Evolutionary conservation across 2,113 vertebrate genomes (phyloP), one percentile per base, ranked within the genome.

Genomic region (Oryzias curvinotus): DNA sequence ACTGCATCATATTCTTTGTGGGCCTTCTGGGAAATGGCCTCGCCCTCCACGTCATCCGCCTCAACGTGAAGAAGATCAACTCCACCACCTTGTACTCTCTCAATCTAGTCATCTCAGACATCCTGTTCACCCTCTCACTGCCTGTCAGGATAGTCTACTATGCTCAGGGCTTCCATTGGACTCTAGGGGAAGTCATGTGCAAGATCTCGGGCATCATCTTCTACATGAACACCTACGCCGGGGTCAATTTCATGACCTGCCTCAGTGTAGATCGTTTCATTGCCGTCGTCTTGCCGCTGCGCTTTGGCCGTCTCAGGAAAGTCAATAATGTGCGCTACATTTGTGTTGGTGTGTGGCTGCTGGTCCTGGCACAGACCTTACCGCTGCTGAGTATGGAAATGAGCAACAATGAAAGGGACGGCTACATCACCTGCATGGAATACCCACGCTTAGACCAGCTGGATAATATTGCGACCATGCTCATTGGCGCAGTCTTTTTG

Each of bases 231-330:
- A 96, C 95, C 12, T 99, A 99, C 0, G 95, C 96, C 0, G 94
- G 96, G 0, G 96, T 98, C 16, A 98, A 96, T 81, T 99, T 99
- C 83, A 99, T 99, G 97, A 97, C 95, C 0, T 98, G 96, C 74
- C 85, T 99, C 58, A 98, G 97, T 21, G 83, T 99, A 0, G 97
- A 99, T 77, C 93, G 97, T 12, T 97, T 96, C 81, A 92, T 98
- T 0, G 96, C 96, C 0, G 95, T 99, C 3, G 95, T 98, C 16
- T 91, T 97, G 50, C 96, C 96, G 1, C 88, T 96, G 60, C 92
- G 93, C 45, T 95, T 93, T 52, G 84, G 84, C 46, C 92, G 90
- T 48, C 87, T 96, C 53, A 92, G 95, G 66, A 95, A 92, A 64
- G 89, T 95, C 49, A 90, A 89, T 18, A 89, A 93, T 0, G 96